Conservation (phyloP, 2,113 vertebrate species). For the Engystomops pustulosus region DNA sequence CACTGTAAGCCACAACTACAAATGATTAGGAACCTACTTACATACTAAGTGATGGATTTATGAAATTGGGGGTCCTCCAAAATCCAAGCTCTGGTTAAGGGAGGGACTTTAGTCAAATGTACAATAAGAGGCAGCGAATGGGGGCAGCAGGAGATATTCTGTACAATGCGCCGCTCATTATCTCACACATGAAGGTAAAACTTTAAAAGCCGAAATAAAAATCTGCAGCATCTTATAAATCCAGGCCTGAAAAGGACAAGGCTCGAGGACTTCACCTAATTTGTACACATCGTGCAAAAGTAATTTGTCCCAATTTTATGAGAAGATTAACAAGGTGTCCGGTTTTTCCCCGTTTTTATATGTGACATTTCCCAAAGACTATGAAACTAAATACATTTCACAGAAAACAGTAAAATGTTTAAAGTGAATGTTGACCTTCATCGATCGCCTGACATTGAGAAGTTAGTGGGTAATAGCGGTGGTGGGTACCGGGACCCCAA, state of each 20-base stretch:
- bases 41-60: too few species aligned
- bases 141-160: too few species aligned
- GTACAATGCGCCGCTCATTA: background rate
- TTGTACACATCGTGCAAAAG: background rate
- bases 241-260: background rate
- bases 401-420: background rate
- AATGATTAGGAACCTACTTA: too few species aligned
- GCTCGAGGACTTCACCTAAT: background rate
- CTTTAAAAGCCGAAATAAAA: constrained; percentile 3
- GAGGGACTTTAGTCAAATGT: too few species aligned
- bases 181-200: background rate
- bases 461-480: background rate
- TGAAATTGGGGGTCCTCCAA: too few species aligned
- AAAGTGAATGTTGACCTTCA: background rate
- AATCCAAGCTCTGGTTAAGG: too few species aligned
- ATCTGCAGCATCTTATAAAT: constrained; percentile 4
- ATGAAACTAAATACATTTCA: background rate
- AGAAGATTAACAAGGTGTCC: constrained; percentile 2
- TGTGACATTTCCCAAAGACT: background rate
- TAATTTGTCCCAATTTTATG: background rate
- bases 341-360: background rate
- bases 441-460: background rate
- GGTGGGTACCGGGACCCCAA: background rate
- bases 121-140: too few species aligned
- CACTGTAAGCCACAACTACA: too few species aligned